Conservation (phyloP, 2,888 invertebrate genomes). For the Pseudoips prasinana region DNA sequence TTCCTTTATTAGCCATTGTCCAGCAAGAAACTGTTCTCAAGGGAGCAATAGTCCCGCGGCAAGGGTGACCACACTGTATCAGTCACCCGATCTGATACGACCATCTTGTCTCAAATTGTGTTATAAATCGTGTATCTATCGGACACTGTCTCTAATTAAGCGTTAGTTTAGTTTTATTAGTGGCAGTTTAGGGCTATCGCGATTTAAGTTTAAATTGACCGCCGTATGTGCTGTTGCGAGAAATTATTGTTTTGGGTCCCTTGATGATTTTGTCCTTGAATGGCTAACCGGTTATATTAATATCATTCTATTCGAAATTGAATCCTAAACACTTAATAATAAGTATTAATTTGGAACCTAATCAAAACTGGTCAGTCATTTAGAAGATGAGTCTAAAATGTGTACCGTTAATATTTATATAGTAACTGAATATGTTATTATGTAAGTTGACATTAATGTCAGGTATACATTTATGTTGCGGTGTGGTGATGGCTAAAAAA, state of each 20-base stretch:
- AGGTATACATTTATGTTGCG: no score
- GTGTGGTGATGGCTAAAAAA: no score
- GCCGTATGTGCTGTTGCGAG: constrained; percentile 60
- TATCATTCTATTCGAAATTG: no score
- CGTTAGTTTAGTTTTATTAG: constrained; percentile 72
- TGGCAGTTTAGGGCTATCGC: constrained; percentile 66
- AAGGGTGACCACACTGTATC: constrained; percentile 71
- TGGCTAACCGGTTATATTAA: no score
- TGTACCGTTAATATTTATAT: no score
- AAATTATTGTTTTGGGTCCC: constrained; percentile 52
- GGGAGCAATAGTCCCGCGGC: constrained; percentile 60
- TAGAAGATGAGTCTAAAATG: no score
- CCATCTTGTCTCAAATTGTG: constrained; percentile 42
- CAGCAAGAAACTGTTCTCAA: constrained; percentile 61
- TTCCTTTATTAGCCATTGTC: constrained; percentile 43
- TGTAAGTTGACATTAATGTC: no score
- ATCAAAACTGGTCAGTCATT: no score
- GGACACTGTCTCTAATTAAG: constrained; percentile 72
- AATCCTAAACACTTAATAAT: no score
- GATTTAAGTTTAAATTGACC: constrained; percentile 65
- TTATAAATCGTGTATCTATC: constrained; percentile 61
- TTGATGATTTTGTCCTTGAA: constrained; percentile 3
- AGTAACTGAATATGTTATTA: no score
- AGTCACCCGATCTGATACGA: constrained; percentile 64
- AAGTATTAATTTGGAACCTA: no score